Evolutionary conservation across 2,797 vertebrate genomes (phyloP), one percentile per base, ranked within the genome.

Genomic region (Scomberomorus guttatus): DNA sequence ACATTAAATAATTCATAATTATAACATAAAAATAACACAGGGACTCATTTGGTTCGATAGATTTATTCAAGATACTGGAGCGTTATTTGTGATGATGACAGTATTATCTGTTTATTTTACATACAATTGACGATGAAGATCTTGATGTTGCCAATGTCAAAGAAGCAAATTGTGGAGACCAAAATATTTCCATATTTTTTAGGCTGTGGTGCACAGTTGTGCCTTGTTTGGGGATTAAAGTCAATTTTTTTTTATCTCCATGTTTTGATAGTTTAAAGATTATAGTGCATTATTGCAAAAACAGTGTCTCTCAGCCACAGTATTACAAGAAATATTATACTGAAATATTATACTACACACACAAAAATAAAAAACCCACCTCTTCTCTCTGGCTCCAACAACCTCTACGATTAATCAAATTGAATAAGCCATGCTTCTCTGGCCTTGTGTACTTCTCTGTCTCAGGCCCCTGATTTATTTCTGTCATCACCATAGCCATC

Each of bases 401-500:
- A 56, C 74, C 71, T 66, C 70, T 34, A 20, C 10, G 69, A 82
- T 86, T 69, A 67, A 68, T 24, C 37, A 74, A 62, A 79, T 75
- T 75, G 24, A 85, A 75, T 17, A 73, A 57, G 8, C 77, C n/a
- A 3, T 37, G 52, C 70, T 77, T 70, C 56, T 68, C 76, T 60
- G 72, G 64, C 59, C 70, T 50, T 20, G n/a, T 52, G 25, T 69
- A 58, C 60, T 75, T 77, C 64, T 62, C 22, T 63, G 32, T 68
- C 37, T 73, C 29, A 64, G 65, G 85, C 60, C 37, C 60, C 75
- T n/a, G 14, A 85, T 91, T 93, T 78, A 80, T 86, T 85, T 87
- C 80, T 81, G 82, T 93, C 88, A 81, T 89, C 91, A 76, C 75
- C 70, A 27, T 62, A 34, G 72, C 80, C 58, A 66, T 80, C 67